These are phyloP conservation scores for Sesamia inferens DNA, from an alignment of 2,888 invertebrate genomes.

Conservation along the genomic window DNA sequence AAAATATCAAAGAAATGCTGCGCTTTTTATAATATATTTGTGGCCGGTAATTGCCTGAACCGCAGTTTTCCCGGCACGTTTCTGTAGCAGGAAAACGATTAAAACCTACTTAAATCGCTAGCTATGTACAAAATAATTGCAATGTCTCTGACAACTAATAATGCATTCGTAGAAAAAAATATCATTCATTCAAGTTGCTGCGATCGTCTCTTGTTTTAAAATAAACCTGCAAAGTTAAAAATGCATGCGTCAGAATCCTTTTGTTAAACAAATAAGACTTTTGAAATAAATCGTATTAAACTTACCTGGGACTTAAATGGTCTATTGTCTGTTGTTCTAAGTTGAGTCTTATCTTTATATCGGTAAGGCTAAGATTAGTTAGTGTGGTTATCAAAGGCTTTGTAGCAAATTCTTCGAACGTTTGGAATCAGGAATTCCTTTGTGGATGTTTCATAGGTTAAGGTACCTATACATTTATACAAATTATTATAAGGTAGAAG, in stretches of 20 bases:
- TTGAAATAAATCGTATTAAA: slow-evolving; percentile 41
- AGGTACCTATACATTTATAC: too few relatives aligned
- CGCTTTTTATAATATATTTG: neutral
- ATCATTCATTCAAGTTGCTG: slow-evolving; percentile 3
- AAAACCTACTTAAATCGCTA: neutral
- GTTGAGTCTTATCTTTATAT: neutral
- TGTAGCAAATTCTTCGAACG: slow-evolving; percentile 73
- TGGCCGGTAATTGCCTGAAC: neutral
- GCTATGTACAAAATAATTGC: neutral
- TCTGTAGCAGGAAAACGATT: neutral
- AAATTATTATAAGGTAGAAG: slow-evolving; percentile 12
- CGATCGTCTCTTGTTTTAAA: slow-evolving; percentile 31
- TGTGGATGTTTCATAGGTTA: slow-evolving; percentile 71
- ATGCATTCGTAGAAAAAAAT: slow-evolving; percentile 9
- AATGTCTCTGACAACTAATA: neutral
- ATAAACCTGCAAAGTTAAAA: slow-evolving; percentile 33
- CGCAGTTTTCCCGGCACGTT: neutral
- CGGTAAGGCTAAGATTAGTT: slow-evolving; percentile 45
- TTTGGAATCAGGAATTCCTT: slow-evolving; percentile 76
- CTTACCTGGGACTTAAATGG: slow-evolving; percentile 52
- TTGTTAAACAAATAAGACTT: slow-evolving; percentile 7
- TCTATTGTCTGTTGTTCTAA: neutral
- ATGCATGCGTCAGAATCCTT: slow-evolving; percentile 1
- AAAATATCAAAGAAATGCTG: neutral
- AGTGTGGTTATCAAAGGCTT: slow-evolving; percentile 60